phyloP scores from a whole-genome alignment of 2,797 vertebrate species.

The Clarias pachynema region DNA sequence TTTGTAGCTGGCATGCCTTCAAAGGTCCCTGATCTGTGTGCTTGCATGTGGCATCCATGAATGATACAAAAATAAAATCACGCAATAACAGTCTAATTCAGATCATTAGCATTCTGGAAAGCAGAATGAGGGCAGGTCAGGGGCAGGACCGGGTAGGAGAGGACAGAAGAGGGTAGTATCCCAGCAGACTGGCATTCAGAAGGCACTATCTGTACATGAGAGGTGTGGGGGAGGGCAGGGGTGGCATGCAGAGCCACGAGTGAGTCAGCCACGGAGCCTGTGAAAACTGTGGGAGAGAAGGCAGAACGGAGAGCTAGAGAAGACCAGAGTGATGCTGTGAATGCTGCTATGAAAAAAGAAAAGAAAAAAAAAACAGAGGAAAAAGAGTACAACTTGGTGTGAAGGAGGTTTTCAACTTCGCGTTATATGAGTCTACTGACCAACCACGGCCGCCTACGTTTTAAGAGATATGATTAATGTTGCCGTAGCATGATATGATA shows the following conservation, averaged over 20 bases:
- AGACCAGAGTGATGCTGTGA: constrained; percentile 65
- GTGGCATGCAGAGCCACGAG: constrained; percentile 58
- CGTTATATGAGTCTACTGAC: constrained; percentile 41
- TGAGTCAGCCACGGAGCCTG: constrained; percentile 76
- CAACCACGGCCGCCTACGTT: constrained; percentile 39
- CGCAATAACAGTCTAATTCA: constrained; percentile 3
- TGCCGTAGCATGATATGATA: constrained; percentile 30
- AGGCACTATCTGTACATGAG: constrained; percentile 52
- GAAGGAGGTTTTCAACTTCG: constrained; percentile 52
- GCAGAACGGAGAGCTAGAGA: constrained; percentile 60
- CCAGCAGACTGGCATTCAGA: constrained; percentile 46
- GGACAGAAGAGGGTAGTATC: constrained; percentile 38
- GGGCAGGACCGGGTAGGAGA: constrained; percentile 20
- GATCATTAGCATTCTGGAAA: constrained; percentile 23
- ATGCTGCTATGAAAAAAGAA: constrained; percentile 67
- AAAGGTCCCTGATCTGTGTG: background rate
- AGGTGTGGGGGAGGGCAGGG: constrained; percentile 60
- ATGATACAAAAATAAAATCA: constrained; percentile 13
- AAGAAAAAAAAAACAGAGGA: constrained; percentile 60
- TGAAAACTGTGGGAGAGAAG: constrained; percentile 76
- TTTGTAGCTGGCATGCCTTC: background rate
- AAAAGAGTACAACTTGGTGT: constrained; percentile 62
- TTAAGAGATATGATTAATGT: constrained; percentile 47
- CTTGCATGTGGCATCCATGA: background rate
- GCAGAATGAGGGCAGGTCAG: constrained; percentile 27